Base-by-base conservation (phyloP, 2,113 vertebrate species). In the Nannospalax galili region DNA sequence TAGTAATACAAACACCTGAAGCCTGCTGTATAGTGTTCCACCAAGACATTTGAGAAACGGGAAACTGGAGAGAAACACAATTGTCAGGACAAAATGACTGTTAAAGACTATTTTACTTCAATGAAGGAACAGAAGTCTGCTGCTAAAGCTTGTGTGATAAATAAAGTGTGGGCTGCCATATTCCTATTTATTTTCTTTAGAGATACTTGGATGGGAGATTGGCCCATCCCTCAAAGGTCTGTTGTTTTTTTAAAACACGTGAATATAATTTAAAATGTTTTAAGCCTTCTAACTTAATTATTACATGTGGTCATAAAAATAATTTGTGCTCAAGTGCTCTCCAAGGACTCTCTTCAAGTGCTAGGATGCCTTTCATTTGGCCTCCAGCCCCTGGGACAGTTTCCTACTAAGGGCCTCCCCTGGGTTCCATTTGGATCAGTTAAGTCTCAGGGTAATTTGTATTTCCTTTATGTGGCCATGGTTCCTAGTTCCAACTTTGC, bases 281-380 rank as follows among this genome's bases (percentile, higher is more conserved):
- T 95, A 84, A 90, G 96, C 80, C 89, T 84, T 80, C 79, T 89
- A 95, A 96, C 92, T 90, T 75, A 96, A 90, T 93, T 91, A 94
- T 93, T 95, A 96, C 94, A 84, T 69, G 72, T 73, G 77, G 89
- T 91, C 95, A 96, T 94, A 95, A 96, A 96, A 95, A 94, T 96
- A 95, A 97, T 96, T 93, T 95, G 94, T 73, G 75, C 88, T 85
- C 91, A 97, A 96, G 78, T 91, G 85, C 67, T 95, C 97, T 95
- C 96, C 89, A 65, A 96, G 91, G 95, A 93, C 72, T 84, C 70
- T 77, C 73, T 90, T 95, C 95, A 95, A 96, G 88, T 37, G 72
- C 80, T 94, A 60, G 79, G 92, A 95, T 84, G 89, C 88, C 85
- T 95, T 94, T 93, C 88, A 42, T 84, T 96, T 96, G 96, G 97